Evolutionary conservation across 1,140 invertebrate species (phyloP), one percentile per base, ranked within the genome.

Genomic region (Diploscapter pachys): DNA sequence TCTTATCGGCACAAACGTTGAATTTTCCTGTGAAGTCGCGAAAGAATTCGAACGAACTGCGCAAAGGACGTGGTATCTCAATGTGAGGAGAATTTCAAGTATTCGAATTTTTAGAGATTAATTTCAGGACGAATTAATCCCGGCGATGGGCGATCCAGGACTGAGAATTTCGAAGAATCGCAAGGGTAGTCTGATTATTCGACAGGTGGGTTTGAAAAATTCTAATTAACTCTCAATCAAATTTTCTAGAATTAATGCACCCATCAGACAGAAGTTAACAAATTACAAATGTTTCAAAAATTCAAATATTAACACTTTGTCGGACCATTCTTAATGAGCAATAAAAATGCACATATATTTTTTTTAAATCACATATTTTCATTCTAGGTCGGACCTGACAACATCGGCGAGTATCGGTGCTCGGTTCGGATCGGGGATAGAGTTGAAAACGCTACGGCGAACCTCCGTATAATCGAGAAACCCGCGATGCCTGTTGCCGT

Each of bases 401-500:
- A 79, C 68, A 84, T 85, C 64, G 83, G 83, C 50, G 72, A 77
- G 55, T 84, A 84, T 50, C 53, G 73, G 61, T 84, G 83, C 68
- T 64, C 65, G 5, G 80, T 82, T 3, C 73, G 71, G 4, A 63
- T 55, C 13, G 55, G 72, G 31, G 82, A 79, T 6, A 70, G 71
- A 52, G 78, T 83, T 72, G 82, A 84, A 69, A 71, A 54, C 54
- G 77, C 65, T 6, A 69, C 56, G 31, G 81, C 79, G 4, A 79
- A 71, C 70, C 73, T 84, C 2, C 63, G 77, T 49, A 84, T 84
- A 55, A 84, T 84, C 53, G 96, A 99, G 87, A 87, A 98, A 71
- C 96, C 96, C 0, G 94, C 93, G 85, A 90, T 93, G 48, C 95
- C 96, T 0, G 92, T 91, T 52, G 92, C 93, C 81, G 92, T 95